Evolutionary conservation across 35 echinoderm and acorn worm genomes (phyloP), one percentile per base, ranked within the genome.

Genomic region (Apostichopus parvimensis): DNA sequence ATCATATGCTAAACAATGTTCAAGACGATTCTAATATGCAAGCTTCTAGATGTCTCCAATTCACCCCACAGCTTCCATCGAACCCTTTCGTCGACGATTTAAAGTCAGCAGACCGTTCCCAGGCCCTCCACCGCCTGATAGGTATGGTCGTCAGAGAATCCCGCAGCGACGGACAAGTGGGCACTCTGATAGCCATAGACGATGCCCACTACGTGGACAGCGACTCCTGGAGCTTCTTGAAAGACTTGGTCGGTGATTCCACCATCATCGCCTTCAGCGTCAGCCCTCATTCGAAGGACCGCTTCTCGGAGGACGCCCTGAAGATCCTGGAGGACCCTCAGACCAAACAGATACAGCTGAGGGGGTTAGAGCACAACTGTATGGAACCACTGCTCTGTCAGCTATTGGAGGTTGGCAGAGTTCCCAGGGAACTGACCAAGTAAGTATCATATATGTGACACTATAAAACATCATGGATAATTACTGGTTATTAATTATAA

Each of bases 181-280:
- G 89, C 14, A 95, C 96, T 8, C 77, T 98, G 24, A 92, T 96
- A 9, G 95, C 95, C 13, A 96, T 99, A 56, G 97, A 99, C 53
- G 97, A 99, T 65, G 97, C 97, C 7, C 93, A 99, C 11, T 94
- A 96, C 77, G 93, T 99, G n/a, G 97, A 99, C 79, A 80, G 75
- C 8, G 97, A 99, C 80, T 99, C 97, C 5, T 99, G 97, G 97
- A 76, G 76, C 1, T 94, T 94, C 64, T 82, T 99, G 22, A 86
- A 77, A 72, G 93, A 92, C 77, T 81, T 96, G 15, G 93, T 91
- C 26, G 88, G 91, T 22, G 86, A 96, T 73, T 87, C 93, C 34
- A 93, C 92, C 54, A 53, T 95, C 5, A 75, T 99, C 14, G 82
- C 88, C 21, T 54, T 99, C 87, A 91, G 23, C 14, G 87, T 93